These are phyloP conservation scores for Limnephilus rhombicus DNA, from an alignment of 2,888 invertebrate genomes.

Conservation along the genomic window DNA sequence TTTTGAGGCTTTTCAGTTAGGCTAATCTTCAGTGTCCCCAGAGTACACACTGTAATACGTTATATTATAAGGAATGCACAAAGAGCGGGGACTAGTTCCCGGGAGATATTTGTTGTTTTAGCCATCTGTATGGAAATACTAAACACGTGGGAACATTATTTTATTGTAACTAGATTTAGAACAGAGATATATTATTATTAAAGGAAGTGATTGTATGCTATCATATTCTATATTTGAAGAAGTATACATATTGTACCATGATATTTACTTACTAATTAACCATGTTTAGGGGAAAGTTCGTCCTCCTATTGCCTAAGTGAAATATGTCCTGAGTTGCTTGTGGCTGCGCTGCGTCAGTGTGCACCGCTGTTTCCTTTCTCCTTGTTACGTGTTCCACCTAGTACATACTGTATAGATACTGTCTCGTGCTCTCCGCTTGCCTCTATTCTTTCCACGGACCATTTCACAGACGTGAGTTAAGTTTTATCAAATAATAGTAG, in stretches of 20 bases:
- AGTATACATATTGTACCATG: constrained; percentile 64
- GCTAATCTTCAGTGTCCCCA: background rate
- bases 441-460: background rate
- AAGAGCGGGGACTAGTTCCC: background rate
- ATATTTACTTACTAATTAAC: constrained; percentile 58
- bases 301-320: constrained; percentile 21
- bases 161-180: constrained; percentile 73
- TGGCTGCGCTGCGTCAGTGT: background rate
- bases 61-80: background rate
- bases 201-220: constrained; percentile 56
- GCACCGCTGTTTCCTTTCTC: background rate
- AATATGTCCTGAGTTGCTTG: background rate
- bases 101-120: background rate
- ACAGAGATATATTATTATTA: constrained; percentile 71
- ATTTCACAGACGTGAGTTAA: constrained; percentile 18
- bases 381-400: background rate
- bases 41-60: background rate
- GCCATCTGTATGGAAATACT: constrained; percentile 68
- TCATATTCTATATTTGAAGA: constrained; percentile 64
- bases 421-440: background rate
- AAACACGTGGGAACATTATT: constrained; percentile 79
- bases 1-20: constrained; percentile 32
- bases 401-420: too few species aligned
- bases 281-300: constrained; percentile 58
- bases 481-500: constrained; percentile 27